phyloP scores from a whole-genome alignment of 2,888 invertebrate species.

The Agrochola lota region DNA sequence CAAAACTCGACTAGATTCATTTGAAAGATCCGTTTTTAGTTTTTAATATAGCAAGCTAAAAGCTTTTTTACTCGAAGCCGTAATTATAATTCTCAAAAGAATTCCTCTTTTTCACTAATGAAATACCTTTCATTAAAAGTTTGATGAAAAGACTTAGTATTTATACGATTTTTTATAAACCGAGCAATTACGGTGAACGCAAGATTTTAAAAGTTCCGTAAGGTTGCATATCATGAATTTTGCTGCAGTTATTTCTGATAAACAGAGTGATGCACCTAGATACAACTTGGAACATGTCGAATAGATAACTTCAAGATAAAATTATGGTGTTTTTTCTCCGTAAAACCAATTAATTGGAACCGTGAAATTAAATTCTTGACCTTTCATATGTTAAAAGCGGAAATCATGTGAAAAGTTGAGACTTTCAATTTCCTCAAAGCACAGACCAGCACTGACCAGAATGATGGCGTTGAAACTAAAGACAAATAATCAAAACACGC shows the following conservation, averaged over 20 bases:
- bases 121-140: slow-evolving; percentile 81
- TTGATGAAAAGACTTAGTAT: slow-evolving; percentile 74
- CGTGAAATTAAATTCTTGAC: background rate
- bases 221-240: slow-evolving; percentile 18
- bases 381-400: background rate
- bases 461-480: slow-evolving; percentile 14
- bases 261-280: background rate
- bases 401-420: slow-evolving; percentile 38
- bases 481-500: slow-evolving; percentile 11
- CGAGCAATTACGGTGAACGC: slow-evolving; percentile 46
- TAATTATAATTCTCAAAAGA: slow-evolving; percentile 86
- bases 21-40: slow-evolving; percentile 79
- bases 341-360: background rate
- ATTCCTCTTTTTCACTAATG: slow-evolving; percentile 79
- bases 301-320: background rate
- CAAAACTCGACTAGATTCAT: slow-evolving; percentile 43
- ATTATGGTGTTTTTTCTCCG: background rate
- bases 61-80: slow-evolving; percentile 82
- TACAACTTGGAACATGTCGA: background rate
- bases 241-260: background rate
- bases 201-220: slow-evolving; percentile 26
- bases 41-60: slow-evolving; percentile 81
- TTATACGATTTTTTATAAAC: slow-evolving; percentile 59
- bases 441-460: slow-evolving; percentile 7
- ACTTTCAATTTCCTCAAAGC: slow-evolving; percentile 28